Evolutionary conservation across 2,113 vertebrate species (phyloP).

Genomic region (Phasianus colchicus): DNA sequence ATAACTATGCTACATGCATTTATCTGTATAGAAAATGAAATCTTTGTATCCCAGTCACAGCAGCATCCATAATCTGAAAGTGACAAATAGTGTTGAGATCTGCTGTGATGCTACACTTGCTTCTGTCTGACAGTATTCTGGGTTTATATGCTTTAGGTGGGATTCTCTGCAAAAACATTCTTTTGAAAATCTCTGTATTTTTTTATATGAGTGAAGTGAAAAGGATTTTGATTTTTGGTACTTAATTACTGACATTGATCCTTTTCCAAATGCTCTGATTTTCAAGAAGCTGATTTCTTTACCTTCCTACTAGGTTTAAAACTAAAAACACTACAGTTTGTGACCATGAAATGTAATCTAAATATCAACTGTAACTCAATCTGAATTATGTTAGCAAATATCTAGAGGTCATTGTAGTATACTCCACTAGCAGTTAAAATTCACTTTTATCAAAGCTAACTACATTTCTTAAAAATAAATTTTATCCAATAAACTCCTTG

Average conservation of each 20-base stretch:
- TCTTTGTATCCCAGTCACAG: background rate
- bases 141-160: background rate
- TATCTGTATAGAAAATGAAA: background rate
- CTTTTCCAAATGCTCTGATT: slow-evolving; percentile 63
- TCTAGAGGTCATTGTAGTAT: slow-evolving; percentile 62
- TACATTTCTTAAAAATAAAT: slow-evolving; percentile 51
- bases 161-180: background rate
- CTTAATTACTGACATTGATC: slow-evolving; percentile 48
- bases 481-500: slow-evolving; percentile 41
- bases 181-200: slow-evolving; percentile 25
- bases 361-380: slow-evolving; percentile 56
- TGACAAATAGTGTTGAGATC: background rate
- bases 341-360: slow-evolving; percentile 57
- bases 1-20: slow-evolving; percentile 1
- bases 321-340: slow-evolving; percentile 49
- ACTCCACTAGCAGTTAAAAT: slow-evolving; percentile 71
- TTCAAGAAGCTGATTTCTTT: slow-evolving; percentile 68
- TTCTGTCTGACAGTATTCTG: slow-evolving; percentile 31
- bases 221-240: slow-evolving; percentile 39
- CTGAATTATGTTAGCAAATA: slow-evolving; percentile 53
- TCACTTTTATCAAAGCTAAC: slow-evolving; percentile 64
- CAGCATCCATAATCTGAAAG: background rate
- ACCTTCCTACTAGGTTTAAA: slow-evolving; percentile 63
- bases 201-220: background rate
- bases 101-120: slow-evolving; percentile 27